These are phyloP conservation scores for Nibea albiflora DNA, from an alignment of 2,113 vertebrate genomes.

Conservation along the genomic window DNA sequence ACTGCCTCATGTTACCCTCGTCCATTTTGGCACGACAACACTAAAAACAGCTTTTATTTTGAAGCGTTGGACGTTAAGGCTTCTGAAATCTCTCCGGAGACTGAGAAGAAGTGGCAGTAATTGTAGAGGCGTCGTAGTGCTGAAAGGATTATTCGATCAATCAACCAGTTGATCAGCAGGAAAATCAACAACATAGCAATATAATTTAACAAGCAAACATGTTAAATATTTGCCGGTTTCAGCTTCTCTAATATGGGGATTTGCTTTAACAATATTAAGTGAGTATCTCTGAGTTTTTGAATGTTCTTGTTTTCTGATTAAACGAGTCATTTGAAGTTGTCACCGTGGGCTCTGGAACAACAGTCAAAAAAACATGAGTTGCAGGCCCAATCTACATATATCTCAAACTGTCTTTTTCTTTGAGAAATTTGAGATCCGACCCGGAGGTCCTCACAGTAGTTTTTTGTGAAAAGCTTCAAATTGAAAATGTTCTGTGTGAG, in stretches of 20 bases:
- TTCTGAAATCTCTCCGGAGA: background rate
- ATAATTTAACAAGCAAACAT: constrained; percentile 1
- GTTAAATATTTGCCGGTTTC: background rate
- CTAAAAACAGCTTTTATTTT: constrained; percentile 38
- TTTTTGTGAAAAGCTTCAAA: constrained; percentile 35
- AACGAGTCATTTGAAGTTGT: constrained; percentile 9
- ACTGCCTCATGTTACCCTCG: constrained; percentile 43
- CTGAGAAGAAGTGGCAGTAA: background rate
- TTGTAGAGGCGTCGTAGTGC: background rate
- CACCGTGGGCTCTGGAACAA: constrained; percentile 4
- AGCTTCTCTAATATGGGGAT: background rate
- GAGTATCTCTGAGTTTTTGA: background rate
- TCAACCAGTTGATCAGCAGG: background rate
- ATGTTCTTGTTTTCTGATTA: background rate
- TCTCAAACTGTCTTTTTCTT: constrained; percentile 21
- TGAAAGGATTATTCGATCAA: background rate
- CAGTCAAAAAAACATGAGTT: background rate
- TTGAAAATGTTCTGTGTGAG: constrained; percentile 52
- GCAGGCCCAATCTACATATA: constrained; percentile 6
- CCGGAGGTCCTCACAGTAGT: constrained; percentile 32
- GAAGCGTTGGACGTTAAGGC: constrained; percentile 6
- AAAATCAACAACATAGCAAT: background rate
- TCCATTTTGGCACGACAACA: constrained; percentile 41
- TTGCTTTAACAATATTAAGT: background rate
- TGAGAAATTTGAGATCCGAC: constrained; percentile 25